Percentiles rank a stretch among this genome's conserved stretches.
Evolutionary conservation across 2,888 invertebrate species (phyloP).

Genomic region (Hypercompe scribonia): DNA sequence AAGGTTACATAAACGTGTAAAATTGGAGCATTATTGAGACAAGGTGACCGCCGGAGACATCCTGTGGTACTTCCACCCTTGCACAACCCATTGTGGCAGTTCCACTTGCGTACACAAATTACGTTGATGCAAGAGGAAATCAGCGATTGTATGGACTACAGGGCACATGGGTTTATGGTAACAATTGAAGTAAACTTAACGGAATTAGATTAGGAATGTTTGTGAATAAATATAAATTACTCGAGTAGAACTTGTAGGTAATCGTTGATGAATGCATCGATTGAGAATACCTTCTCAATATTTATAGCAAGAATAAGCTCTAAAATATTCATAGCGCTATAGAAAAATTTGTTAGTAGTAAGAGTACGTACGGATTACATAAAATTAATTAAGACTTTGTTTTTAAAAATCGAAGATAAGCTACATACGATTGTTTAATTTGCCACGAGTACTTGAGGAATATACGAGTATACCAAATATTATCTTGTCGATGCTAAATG

Average conservation of each 20-base stretch:
- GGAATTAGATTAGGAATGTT: neutral
- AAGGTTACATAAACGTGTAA: conserved; percentile 41
- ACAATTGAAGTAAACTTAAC: neutral
- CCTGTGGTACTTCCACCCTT: conserved; percentile 73
- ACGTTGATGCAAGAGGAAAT: conserved; percentile 57
- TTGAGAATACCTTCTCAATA: neutral
- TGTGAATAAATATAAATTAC: neutral
- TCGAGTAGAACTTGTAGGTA: neutral
- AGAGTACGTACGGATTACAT: no score
- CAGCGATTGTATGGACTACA: conserved; percentile 52
- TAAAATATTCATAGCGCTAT: no score
- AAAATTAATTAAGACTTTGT: no score
- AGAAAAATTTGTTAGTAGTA: neutral
- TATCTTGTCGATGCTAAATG: neutral
- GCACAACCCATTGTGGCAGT: conserved; percentile 78
- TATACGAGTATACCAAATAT: no score
- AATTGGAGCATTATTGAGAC: conserved; percentile 25
- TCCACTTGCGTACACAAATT: conserved; percentile 74
- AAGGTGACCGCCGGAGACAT: conserved; percentile 53
- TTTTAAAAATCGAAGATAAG: no score
- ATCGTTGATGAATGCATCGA: neutral
- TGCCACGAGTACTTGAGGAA: neutral
- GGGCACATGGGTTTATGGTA: conserved; percentile 33
- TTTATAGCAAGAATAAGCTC: no score
- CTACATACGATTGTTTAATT: neutral